These are phyloP conservation scores for Caenorhabditis sp. DNA, from an alignment of 2,888 invertebrate genomes.

Conservation along the genomic window DNA sequence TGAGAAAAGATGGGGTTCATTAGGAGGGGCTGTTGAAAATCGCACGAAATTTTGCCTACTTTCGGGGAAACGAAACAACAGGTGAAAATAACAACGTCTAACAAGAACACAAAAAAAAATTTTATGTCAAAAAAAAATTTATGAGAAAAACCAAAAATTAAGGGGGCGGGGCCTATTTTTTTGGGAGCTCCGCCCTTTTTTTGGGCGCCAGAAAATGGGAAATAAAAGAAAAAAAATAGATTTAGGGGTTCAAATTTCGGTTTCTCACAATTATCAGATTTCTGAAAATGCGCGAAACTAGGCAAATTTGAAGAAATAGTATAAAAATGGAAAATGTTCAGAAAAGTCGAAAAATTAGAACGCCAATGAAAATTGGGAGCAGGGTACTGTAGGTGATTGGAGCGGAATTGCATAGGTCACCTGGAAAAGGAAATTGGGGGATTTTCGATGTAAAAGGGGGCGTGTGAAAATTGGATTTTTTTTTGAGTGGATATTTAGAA, in stretches of 20 bases:
- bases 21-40: too few relatives aligned
- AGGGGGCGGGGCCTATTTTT: background rate
- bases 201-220: background rate
- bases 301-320: conserved; percentile 20
- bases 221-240: too few relatives aligned
- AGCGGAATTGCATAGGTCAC: conserved; percentile 27
- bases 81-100: too few relatives aligned
- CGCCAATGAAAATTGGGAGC: background rate
- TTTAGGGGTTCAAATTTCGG: background rate
- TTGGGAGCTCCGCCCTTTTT: background rate
- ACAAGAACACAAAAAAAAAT: too few relatives aligned
- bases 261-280: background rate
- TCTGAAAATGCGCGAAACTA: conserved; percentile 14
- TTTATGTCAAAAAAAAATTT: too few relatives aligned
- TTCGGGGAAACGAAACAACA: too few relatives aligned
- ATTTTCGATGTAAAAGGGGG: too few relatives aligned
- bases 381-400: background rate
- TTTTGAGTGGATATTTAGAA: too few relatives aligned
- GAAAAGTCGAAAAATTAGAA: conserved; percentile 11
- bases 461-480: background rate
- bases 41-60: too few relatives aligned
- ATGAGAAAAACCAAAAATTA: background rate
- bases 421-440: conserved; percentile 18
- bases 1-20: too few relatives aligned
- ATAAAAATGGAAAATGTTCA: conserved; percentile 16